Evolutionary conservation across 2,797 vertebrate species (phyloP).

Genomic region (Miichthys miiuy): DNA sequence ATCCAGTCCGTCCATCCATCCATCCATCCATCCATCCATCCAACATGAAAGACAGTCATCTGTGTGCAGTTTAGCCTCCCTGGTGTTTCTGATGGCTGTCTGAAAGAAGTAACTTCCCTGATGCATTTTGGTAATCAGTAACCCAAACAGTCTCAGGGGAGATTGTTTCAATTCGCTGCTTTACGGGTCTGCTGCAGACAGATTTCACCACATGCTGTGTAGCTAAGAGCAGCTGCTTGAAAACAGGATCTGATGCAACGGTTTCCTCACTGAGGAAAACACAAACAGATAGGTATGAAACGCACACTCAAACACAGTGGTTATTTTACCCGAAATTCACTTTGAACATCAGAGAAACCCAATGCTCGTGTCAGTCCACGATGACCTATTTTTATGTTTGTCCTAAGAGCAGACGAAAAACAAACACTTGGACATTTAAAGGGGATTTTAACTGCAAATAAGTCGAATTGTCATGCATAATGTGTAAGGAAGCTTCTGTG

Average conservation of each 20-base stretch:
- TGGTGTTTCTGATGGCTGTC: background rate
- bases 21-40: background rate
- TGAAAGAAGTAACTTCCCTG: background rate
- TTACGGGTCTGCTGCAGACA: conserved; percentile 16
- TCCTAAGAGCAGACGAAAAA: background rate
- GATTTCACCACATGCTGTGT: conserved; percentile 40
- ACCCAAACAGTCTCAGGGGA: conserved; percentile 15
- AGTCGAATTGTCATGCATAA: background rate
- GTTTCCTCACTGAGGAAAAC: conserved; percentile 33
- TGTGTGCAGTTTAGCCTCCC: background rate
- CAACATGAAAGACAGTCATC: background rate
- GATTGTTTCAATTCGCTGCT: conserved; percentile 21
- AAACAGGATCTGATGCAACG: conserved; percentile 63
- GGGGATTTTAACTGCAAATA: background rate
- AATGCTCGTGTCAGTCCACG: conserved; percentile 1
- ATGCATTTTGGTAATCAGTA: conserved; percentile 4
- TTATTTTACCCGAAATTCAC: conserved; percentile 13
- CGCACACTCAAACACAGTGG: background rate
- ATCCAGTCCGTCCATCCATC: background rate
- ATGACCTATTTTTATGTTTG: background rate
- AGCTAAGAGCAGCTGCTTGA: conserved; percentile 29
- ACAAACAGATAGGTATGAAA: conserved; percentile 31
- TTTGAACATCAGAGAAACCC: conserved; percentile 31
- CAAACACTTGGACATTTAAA: background rate
- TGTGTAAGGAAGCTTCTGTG: background rate